Evolutionary conservation across 2,797 vertebrate genomes (phyloP).

Genomic region (Urophycis tenuis): DNA sequence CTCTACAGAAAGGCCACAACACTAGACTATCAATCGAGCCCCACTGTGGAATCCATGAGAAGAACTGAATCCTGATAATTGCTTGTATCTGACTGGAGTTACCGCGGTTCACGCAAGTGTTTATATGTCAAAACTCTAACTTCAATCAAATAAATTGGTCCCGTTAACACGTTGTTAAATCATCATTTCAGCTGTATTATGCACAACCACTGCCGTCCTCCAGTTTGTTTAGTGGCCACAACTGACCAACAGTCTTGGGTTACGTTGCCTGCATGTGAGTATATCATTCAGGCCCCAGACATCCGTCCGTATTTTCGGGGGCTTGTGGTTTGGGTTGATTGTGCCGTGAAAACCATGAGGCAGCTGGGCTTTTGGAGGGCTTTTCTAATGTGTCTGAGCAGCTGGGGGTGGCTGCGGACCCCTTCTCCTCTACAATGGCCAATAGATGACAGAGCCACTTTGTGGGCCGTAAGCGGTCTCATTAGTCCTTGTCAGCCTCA

Average conservation of each 20-base stretch:
- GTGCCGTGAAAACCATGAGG: slow-evolving; percentile 60
- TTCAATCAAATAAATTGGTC: background rate
- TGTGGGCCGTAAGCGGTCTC: slow-evolving; percentile 64
- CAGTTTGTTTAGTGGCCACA: background rate
- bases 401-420: slow-evolving; percentile 67
- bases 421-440: slow-evolving; percentile 63
- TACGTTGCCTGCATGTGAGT: slow-evolving; percentile 31
- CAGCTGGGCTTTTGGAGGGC: slow-evolving; percentile 64
- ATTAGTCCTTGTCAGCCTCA: slow-evolving; percentile 68
- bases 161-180: background rate
- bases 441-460: slow-evolving; percentile 76
- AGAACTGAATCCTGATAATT: background rate
- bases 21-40: background rate
- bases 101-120: background rate
- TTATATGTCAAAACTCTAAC: background rate
- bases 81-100: background rate
- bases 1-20: background rate
- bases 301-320: slow-evolving; percentile 29
- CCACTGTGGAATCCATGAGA: background rate
- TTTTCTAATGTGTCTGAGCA: slow-evolving; percentile 66
- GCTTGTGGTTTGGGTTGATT: slow-evolving; percentile 61
- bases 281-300: slow-evolving; percentile 38
- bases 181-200: background rate
- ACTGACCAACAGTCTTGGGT: slow-evolving; percentile 27
- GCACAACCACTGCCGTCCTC: background rate